Base-by-base conservation (phyloP, 2,888 invertebrate species). In the Megastigmus dorsalis region DNA sequence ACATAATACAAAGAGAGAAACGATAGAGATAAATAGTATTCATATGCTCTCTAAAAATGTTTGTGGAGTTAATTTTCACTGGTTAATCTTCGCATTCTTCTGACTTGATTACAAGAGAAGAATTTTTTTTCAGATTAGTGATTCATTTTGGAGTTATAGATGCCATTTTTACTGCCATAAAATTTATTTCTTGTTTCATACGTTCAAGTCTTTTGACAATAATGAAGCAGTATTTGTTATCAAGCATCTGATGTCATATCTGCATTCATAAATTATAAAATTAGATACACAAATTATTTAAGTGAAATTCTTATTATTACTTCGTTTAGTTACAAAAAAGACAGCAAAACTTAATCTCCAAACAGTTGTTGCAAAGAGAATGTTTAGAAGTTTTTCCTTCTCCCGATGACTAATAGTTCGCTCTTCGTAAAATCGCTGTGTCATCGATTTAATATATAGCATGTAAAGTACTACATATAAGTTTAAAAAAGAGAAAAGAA, bases 371-470 rank as follows among this genome's bases (percentile, higher is more conserved):
- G 28, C 28, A 52, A 18, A 41, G 10, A 55, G 15, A 62, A 70
- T 30, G 15, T n/a, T n/a, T 59, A 57, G n/a, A 65, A 48, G n/a
- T 65, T 50, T 57, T 38, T 70, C 55, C 57, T 36, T 26, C 33
- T 70, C 20, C 48, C 26, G 48, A 71, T 63, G 45, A 71, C 55
- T 55, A 55, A 3, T 36, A 43, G 20, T 10, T 50, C 15, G 50
- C 28, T 30, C 63, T 65, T 50, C 38, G 50, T 57, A 63, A 68
- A 57, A 50, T 68, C 48, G 41, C 50, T 68, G 63, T 74, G 74
- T 74, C 68, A 69, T 69, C 55, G 43, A 74, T 62, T 74, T 63
- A 62, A 62, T 57, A 48, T 63, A 48, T 74, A 68, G 57, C 50
- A n/a, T 63, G 57, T 74, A 63, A 74, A 62, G 30, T 68, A 69